These are phyloP conservation scores for Yasuhikotakia modesta DNA, from an alignment of 2,797 vertebrate genomes.

Conservation along the genomic window DNA sequence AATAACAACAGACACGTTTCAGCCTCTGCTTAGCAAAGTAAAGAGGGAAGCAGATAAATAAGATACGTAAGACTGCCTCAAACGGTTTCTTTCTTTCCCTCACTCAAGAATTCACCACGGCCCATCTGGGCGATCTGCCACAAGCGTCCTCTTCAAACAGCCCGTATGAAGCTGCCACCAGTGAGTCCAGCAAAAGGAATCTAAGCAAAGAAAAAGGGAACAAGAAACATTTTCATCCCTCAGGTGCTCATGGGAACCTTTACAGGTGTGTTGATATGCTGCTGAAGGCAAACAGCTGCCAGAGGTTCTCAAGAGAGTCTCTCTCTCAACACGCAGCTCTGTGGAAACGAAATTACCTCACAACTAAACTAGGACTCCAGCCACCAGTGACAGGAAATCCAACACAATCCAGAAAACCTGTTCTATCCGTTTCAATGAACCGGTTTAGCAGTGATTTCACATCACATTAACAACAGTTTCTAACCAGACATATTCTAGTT, in stretches of 20 bases:
- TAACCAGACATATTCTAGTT: too few relatives aligned
- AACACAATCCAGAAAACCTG: too few relatives aligned
- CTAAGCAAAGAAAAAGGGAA: not conserved
- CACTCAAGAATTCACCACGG: conserved; percentile 27
- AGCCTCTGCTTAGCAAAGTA: conserved; percentile 15
- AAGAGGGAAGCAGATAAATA: conserved; percentile 16
- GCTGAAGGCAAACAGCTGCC: conserved; percentile 23
- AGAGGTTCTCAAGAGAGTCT: not conserved
- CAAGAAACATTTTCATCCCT: conserved; percentile 19
- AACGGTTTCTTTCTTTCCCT: too few relatives aligned
- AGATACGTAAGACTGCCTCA: too few relatives aligned
- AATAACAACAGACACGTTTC: not conserved
- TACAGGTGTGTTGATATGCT: conserved; percentile 8
- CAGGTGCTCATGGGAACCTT: conserved; percentile 12
- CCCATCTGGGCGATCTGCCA: conserved; percentile 33
- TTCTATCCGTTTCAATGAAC: too few relatives aligned
- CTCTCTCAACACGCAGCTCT: not conserved
- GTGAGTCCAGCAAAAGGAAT: not conserved
- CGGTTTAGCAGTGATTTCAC: too few relatives aligned
- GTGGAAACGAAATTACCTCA: too few relatives aligned
- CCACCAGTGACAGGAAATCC: not conserved
- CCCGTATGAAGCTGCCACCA: conserved; percentile 5
- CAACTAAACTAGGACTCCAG: too few relatives aligned
- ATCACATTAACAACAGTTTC: too few relatives aligned
- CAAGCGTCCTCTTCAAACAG: conserved; percentile 22